These are phyloP conservation scores for Brachionus sp. DNA, from an alignment of 1,140 invertebrate genomes.

Conservation along the genomic window DNA sequence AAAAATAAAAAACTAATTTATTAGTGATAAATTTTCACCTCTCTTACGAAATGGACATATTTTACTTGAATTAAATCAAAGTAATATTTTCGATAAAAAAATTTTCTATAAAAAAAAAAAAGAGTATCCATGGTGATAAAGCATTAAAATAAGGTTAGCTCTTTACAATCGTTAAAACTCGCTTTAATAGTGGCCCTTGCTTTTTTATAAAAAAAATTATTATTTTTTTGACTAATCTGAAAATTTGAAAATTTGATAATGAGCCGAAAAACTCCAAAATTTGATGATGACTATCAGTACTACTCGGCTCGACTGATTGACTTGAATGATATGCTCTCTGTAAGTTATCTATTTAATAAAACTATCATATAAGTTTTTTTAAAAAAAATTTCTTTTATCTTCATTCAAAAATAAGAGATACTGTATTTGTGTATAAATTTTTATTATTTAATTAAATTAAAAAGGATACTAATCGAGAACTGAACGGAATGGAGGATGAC, in stretches of 20 bases:
- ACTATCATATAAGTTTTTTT: background rate
- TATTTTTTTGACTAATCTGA: background rate
- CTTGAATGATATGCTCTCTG: conserved; percentile 9
- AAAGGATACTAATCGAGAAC: conserved; percentile 25
- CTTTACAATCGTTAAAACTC: background rate
- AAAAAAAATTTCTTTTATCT: background rate
- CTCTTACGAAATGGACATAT: conserved; percentile 29
- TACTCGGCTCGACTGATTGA: conserved; percentile 22
- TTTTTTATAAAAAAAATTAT: background rate
- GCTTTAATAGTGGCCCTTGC: background rate
- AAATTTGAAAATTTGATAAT: conserved; percentile 17
- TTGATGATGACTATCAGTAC: conserved; percentile 24
- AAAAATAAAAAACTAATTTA: background rate
- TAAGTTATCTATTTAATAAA: background rate
- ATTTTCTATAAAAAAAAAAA: background rate
- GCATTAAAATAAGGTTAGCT: conserved; percentile 24
- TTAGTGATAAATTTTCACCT: background rate
- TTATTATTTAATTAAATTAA: background rate
- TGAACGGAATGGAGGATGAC: background rate
- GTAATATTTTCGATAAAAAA: background rate
- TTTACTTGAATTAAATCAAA: background rate
- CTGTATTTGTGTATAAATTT: no score
- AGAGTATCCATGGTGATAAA: conserved; percentile 10
- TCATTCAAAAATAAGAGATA: background rate
- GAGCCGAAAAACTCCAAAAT: conserved; percentile 3